These are phyloP conservation scores for Callocephalon fimbriatum DNA, from an alignment of 2,113 vertebrate genomes.

Conservation along the genomic window DNA sequence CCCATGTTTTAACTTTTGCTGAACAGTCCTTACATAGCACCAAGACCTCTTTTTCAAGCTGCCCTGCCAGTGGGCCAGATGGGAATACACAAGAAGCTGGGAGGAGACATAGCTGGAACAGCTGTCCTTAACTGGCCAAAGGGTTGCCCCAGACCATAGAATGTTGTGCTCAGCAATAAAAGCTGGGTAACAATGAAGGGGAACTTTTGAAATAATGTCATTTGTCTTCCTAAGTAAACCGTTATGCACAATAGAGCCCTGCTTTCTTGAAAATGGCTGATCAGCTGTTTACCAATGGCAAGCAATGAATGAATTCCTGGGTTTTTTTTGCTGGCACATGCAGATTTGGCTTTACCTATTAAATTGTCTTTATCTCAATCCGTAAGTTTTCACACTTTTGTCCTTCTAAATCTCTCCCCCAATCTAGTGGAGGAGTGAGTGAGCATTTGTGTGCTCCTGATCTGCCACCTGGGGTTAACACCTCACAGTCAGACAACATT, in stretches of 20 bases:
- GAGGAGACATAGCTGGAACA: neutral
- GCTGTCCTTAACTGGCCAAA: neutral
- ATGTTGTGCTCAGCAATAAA: neutral
- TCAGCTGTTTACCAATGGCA: neutral
- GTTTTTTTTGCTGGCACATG: neutral
- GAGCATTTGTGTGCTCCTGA: neutral
- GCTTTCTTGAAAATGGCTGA: neutral
- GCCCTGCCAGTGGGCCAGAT: neutral
- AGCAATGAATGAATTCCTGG: neutral
- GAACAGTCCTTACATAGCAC: neutral
- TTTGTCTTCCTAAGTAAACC: neutral
- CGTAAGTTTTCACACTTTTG: neutral
- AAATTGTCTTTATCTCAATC: neutral
- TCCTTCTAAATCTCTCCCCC: neutral
- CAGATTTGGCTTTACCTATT: neutral
- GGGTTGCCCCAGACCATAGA: neutral
- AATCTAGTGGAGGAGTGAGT: rapidly evolving
- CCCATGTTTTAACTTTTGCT: neutral
- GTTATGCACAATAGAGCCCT: neutral
- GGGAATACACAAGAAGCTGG: neutral
- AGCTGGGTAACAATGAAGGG: neutral
- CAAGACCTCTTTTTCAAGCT: neutral
- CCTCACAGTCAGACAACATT: neutral
- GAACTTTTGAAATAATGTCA: rapidly evolving
- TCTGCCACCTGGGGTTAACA: neutral